These are phyloP conservation scores for Scelioninae gen. 2 DNA, from an alignment of 2,888 invertebrate species.

Conservation along the genomic window DNA sequence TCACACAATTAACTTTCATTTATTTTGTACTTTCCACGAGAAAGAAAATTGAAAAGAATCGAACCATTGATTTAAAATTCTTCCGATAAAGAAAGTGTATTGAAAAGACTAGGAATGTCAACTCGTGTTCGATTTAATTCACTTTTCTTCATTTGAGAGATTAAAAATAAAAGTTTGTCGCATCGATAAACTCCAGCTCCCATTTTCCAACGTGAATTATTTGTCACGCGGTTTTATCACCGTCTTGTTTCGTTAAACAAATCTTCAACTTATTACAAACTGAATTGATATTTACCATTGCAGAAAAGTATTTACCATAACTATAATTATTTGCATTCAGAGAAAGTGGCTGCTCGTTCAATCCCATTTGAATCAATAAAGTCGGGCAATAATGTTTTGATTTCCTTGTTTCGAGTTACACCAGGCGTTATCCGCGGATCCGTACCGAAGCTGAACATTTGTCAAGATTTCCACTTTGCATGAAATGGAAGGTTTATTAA, in stretches of 20 bases:
- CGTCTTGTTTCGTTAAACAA: no score
- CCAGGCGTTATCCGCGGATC: slow-evolving; percentile 39
- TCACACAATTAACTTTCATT: slow-evolving; percentile 4
- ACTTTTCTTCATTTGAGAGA: slow-evolving; percentile 14
- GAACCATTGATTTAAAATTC: slow-evolving; percentile 30
- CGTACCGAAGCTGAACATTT: slow-evolving; percentile 48
- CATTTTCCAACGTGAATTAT: no score
- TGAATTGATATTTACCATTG: no score
- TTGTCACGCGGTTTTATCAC: no score
- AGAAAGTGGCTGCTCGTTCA: no score
- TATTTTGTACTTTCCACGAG: slow-evolving; percentile 10
- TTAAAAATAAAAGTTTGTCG: slow-evolving; percentile 15
- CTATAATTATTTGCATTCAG: no score
- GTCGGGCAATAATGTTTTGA: slow-evolving; percentile 16
- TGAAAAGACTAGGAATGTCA: slow-evolving; percentile 12
- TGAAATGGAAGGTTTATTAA: slow-evolving; percentile 56
- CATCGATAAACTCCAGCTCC: no score
- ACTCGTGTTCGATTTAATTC: slow-evolving; percentile 19
- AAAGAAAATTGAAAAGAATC: slow-evolving; percentile 11
- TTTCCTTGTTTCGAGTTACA: slow-evolving; percentile 22
- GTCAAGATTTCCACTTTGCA: slow-evolving; percentile 54
- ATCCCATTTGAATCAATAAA: slow-evolving; percentile 19
- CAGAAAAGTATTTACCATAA: no score
- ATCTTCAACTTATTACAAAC: no score
- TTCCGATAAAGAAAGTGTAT: slow-evolving; percentile 3